phyloP scores from a whole-genome alignment of 1,140 invertebrate species.

The Holcopasites calliopsidis region DNA sequence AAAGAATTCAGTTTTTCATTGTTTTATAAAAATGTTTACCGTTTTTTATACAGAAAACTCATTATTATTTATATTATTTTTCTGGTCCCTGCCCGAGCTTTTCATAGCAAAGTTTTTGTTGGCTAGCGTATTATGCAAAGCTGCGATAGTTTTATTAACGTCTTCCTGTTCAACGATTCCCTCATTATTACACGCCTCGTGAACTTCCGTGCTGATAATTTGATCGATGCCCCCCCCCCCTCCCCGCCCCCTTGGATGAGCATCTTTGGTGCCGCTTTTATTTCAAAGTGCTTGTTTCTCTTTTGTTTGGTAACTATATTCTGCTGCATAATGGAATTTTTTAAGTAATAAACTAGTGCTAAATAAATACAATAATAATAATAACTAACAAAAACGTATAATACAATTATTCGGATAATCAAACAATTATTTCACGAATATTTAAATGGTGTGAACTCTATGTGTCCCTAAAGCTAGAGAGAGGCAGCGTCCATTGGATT shows the following conservation, averaged over 20 bases:
- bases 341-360: too few relatives aligned
- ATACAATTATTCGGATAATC: too few relatives aligned
- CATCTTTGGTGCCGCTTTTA: not conserved
- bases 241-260: not conserved
- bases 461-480: too few relatives aligned
- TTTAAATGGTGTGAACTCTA: too few relatives aligned
- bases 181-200: constrained; percentile 12
- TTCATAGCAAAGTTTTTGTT: not conserved
- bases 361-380: too few relatives aligned
- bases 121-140: not conserved
- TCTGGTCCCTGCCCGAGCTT: not conserved
- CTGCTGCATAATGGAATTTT: too few relatives aligned
- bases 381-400: too few relatives aligned
- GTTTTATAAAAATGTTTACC: too few relatives aligned
- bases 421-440: too few relatives aligned
- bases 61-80: not conserved
- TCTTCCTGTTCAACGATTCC: not conserved
- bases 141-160: constrained; percentile 3
- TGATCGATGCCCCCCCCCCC: not conserved
- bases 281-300: not conserved
- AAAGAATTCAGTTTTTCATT: too few relatives aligned
- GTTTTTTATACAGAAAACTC: too few relatives aligned
- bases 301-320: too few relatives aligned
- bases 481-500: not conserved
- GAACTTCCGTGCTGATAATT: not conserved